Percentiles rank a stretch among this genome's conserved stretches.
Evolutionary conservation across 2,113 vertebrate species (phyloP).

Genomic region (Thunnus thynnus): DNA sequence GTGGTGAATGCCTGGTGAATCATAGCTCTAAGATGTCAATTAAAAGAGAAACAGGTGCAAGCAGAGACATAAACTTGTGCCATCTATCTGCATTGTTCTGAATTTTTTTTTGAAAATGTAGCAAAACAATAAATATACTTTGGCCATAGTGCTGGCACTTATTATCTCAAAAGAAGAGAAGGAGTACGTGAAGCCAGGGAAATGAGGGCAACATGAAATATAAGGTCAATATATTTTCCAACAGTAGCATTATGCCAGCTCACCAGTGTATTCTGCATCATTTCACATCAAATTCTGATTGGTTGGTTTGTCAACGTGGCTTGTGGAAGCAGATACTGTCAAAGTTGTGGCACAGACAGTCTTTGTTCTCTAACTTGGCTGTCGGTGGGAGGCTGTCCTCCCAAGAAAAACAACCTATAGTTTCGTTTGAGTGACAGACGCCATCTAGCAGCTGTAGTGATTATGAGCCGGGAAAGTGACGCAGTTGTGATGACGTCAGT

Average conservation of each 20-base stretch:
- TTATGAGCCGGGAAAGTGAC: too few relatives aligned
- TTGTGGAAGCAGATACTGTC: neutral
- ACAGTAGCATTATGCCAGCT: too few relatives aligned
- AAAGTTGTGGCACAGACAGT: neutral
- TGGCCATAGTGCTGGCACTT: neutral
- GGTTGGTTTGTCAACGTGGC: neutral
- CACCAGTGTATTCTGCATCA: neutral
- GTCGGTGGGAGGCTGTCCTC: too few relatives aligned
- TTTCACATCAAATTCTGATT: neutral
- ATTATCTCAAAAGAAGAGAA: neutral
- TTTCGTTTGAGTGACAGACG: too few relatives aligned
- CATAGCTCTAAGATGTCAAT: neutral
- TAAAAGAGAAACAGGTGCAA: slow-evolving; percentile 5
- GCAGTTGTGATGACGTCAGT: too few relatives aligned
- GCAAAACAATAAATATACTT: neutral
- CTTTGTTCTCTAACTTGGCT: too few relatives aligned
- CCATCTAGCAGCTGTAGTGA: too few relatives aligned
- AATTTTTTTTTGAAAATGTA: neutral
- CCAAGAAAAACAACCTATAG: too few relatives aligned
- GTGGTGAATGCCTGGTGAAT: neutral
- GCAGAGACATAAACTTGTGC: neutral
- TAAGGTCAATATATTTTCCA: too few relatives aligned
- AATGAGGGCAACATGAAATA: too few relatives aligned
- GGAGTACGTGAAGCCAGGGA: neutral
- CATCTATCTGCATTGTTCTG: neutral